Evolutionary conservation across 1,140 invertebrate genomes (phyloP), one percentile per base, ranked within the genome.

Genomic region (Sesamia nonagrioides): DNA sequence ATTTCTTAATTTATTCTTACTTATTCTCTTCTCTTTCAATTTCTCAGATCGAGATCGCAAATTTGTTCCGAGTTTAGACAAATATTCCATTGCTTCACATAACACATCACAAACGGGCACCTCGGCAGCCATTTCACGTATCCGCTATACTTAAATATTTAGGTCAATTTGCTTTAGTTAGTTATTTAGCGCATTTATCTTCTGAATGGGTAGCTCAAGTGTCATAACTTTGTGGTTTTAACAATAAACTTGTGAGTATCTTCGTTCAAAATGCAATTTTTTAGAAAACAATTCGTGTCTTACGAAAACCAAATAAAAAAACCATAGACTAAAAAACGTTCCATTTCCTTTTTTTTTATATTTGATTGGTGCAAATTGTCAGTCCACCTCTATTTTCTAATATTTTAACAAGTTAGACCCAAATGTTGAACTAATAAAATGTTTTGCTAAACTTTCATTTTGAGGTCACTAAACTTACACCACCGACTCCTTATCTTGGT

Each of bases 61-160:
- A 82, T 95, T 95, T 1, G 86, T 80, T 7, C 93, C 93, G n/a
- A 95, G 83, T 86, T 92, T 95, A 9, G 87, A 88, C 73, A 95
- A 88, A 90, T 95, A 95, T 82, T 93, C 92, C 84, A 89, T 89
- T 9, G 93, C 92, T 50, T 92, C 88, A 72, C 90, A 87, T 72
- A 94, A 82, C 15, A 93, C 88, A 86, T 92, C 91, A 71, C 85
- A 85, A 74, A 90, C 84, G 66, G 91, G 87, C 63, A 88, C 86
- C 68, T 91, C 86, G 71, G 90, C 91, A 87, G 91, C 91, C 93
- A 94, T 94, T 91, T 93, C 84, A 69, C 72, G 40, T 73, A 74
- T 78, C 27, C 13, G 54, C 27, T 71, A n/a, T n/a, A n/a, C n/a
- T n/a, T n/a, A n/a, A n/a, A n/a, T n/a, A n/a, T n/a, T n/a, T n/a